Conservation (phyloP, 2,888 invertebrate species). For the Volucella bombylans region DNA sequence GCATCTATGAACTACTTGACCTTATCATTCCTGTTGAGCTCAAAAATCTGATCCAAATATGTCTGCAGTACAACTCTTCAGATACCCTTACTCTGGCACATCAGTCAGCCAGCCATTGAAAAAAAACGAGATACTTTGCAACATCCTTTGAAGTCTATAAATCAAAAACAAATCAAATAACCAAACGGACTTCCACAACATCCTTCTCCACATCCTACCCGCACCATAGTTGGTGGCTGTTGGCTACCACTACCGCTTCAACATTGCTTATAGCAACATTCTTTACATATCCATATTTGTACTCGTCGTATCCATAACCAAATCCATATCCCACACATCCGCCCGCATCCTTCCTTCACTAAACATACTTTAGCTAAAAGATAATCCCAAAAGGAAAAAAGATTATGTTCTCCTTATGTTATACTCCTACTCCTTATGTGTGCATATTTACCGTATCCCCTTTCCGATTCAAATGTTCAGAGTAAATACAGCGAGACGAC, state of each 20-base stretch:
- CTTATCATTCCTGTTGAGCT: no score
- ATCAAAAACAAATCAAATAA: slow-evolving; percentile 63
- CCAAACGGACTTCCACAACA: slow-evolving; percentile 51
- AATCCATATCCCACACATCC: background rate
- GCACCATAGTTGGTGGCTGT: background rate
- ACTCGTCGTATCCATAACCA: no score
- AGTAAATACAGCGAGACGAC: slow-evolving; percentile 41
- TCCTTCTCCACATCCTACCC: slow-evolving; percentile 23
- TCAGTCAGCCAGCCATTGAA: slow-evolving; percentile 17
- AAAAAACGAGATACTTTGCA: slow-evolving; percentile 38
- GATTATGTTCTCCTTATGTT: slow-evolving; percentile 39
- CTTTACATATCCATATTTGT: no score
- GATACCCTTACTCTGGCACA: background rate
- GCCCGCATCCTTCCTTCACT: background rate
- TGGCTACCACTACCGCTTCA: no score
- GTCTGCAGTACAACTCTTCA: no score
- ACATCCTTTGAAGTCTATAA: slow-evolving; percentile 55
- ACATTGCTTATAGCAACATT: background rate
- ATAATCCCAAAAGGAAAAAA: slow-evolving; percentile 55
- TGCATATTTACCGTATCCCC: slow-evolving; percentile 40
- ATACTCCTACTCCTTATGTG: background rate
- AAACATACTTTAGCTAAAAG: slow-evolving; percentile 3
- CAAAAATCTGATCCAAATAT: no score
- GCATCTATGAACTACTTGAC: no score
- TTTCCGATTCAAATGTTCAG: slow-evolving; percentile 35